Percentiles rank a stretch among this genome's conserved stretches.
Conservation (phyloP, 1,140 invertebrate genomes). For the Sycophila sp. region DNA sequence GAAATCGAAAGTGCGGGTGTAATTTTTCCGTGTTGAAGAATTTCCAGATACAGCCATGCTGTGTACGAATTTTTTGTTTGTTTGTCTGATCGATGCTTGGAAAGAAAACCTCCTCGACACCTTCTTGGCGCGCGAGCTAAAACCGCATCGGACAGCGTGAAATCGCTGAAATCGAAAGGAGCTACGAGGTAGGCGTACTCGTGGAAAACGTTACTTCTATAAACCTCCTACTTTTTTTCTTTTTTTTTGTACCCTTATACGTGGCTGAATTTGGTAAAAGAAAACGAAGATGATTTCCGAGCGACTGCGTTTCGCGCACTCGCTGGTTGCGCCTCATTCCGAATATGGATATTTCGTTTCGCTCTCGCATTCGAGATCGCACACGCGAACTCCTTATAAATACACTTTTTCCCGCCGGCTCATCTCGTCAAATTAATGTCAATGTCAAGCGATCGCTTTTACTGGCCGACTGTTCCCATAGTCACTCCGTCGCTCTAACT, state of each 20-base stretch:
- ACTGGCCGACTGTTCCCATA: background rate
- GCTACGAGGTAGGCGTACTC: too few species aligned
- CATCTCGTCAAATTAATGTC: slow-evolving; percentile 26
- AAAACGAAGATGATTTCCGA: slow-evolving; percentile 16
- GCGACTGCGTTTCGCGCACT: slow-evolving; percentile 2
- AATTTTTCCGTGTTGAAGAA: background rate
- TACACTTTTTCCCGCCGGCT: background rate
- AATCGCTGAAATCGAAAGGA: too few species aligned
- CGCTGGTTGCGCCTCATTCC: background rate
- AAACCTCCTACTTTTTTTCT: too few species aligned
- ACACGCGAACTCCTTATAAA: background rate
- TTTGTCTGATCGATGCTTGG: too few species aligned
- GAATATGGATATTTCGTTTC: slow-evolving; percentile 16
- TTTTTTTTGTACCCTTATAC: background rate
- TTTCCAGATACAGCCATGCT: too few species aligned
- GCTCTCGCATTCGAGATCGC: slow-evolving; percentile 14
- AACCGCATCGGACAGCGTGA: too few species aligned
- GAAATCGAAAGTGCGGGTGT: slow-evolving; percentile 3
- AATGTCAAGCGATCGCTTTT: slow-evolving; percentile 3
- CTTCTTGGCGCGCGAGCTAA: too few species aligned
- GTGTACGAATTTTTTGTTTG: too few species aligned
- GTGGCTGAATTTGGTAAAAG: background rate
- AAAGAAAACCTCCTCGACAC: too few species aligned
- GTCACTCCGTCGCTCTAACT: background rate
- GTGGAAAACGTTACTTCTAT: too few species aligned